Base-by-base conservation (phyloP, 1,140 invertebrate genomes). In the Drosophila ercepeae region DNA sequence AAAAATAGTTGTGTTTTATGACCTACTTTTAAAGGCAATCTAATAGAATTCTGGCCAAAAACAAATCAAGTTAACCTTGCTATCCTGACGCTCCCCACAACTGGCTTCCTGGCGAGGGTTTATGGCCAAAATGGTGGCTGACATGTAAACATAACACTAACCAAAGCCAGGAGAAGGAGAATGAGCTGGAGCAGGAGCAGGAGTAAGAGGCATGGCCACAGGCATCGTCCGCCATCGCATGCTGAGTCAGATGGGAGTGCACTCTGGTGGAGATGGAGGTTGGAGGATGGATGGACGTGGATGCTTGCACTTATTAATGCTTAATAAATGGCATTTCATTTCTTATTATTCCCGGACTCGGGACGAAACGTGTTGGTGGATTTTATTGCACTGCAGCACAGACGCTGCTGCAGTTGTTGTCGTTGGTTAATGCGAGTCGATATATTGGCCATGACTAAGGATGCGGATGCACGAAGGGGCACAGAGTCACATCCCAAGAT, bases 311-410 rank as follows among this genome's bases (percentile, higher is more conserved):
- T 89, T 89, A 89, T 89, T 89, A 89, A 89, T 89, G 88, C 86
- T 89, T 89, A 89, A 89, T 89, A 89, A 89, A 89, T 89, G 88
- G 86, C 88, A 89, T 89, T 89, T 89, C 88, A 89, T 89, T 89
- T 89, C 83, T 89, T 86, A 89, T 89, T 89, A 89, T 89, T 89
- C 81, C 75, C 75, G 75, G 59, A 75, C 75, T 83, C 63, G 78
- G 76, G 77, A 72, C 76, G 77, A 81, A 48, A 75, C 75, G 58
- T 78, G 82, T 82, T 75, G 63, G 69, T 75, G 64, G 82, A 78
- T 78, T 88, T 88, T 86, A 88, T 88, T 88, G 82, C 82, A 49
- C 46, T 86, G 82, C 82, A 88, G 82, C 82, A 49, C 46, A 53
- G 54, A 54, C 48, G 54, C 29, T 41, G 57, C 46, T 52, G 45